Evolutionary conservation across 2,888 invertebrate genomes (phyloP), one percentile per base, ranked within the genome.

Genomic region (Drosophila mimetica): DNA sequence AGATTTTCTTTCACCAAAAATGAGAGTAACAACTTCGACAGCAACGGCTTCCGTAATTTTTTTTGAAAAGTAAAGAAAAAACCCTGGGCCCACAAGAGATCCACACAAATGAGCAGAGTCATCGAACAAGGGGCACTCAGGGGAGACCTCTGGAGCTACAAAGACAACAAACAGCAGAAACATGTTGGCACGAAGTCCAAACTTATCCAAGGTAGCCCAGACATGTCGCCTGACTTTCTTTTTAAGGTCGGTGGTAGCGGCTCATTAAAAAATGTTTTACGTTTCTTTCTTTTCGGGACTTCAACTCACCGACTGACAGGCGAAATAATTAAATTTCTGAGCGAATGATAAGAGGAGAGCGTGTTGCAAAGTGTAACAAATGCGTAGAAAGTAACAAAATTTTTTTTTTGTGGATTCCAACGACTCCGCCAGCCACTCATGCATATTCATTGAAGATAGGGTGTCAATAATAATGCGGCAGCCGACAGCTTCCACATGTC

Each of bases 401-500:
- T 30, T 30, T 11, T 30, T 30, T 11, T 51, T 37, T 7, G 30
- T 30, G 2, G 30, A 11, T 36, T 20, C 20, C 20, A 4, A 20
- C 20, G 2, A 36, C 16, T n/a, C 6, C 37, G 8, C 37, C 1
- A 1, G 8, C 37, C 1, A 1, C 64, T 51, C 48, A 77, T 74
- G 80, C 59, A 77, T 84, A 76, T 71, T 64, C 76, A 14, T n/a
- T 9, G 22, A 25, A 6, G n/a, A 83, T 79, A 84, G 75, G 79
- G 84, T 88, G 89, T 88, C 89, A 89, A 84, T 86, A 87, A 79
- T 86, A 86, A 75, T 82, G 76, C 66, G 59, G 71, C 67, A 66
- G 79, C 58, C 71, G 69, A 86, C 89, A 86, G 87, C 87, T 80
- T 77, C 80, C 79, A 88, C 82, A 84, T 84, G 87, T 82, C 82